Conservation (phyloP, 2,797 vertebrate species). For the Pangasius djambal region DNA sequence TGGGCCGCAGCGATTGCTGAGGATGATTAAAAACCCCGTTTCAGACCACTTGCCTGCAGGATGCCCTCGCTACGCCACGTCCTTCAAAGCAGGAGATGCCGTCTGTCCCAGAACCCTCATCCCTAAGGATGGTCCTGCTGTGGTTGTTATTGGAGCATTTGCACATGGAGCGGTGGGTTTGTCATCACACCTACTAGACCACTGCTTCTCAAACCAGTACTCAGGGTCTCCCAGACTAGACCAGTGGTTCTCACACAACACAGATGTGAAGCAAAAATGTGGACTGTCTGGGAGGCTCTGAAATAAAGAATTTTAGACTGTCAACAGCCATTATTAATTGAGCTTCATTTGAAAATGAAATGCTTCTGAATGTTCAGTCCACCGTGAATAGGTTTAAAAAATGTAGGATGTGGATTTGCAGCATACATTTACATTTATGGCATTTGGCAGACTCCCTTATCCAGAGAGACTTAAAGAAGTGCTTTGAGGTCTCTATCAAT, state of each 20-base stretch:
- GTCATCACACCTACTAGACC: neutral
- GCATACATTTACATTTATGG: neutral
- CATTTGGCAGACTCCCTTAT: too few species aligned
- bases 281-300: too few species aligned
- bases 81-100: constrained; percentile 80
- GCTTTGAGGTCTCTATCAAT: too few species aligned
- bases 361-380: neutral
- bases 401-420: neutral
- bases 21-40: constrained; percentile 96
- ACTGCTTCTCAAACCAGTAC: neutral
- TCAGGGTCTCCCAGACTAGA: neutral
- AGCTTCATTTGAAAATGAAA: neutral
- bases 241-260: too few species aligned
- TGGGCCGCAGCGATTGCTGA: constrained; percentile 88
- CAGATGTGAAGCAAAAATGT: neutral
- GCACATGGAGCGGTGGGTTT: constrained; percentile 90
- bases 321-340: neutral
- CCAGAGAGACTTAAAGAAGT: too few species aligned
- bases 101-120: constrained; percentile 80
- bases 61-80: constrained; percentile 86
- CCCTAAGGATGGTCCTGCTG: constrained; percentile 81
- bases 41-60: constrained; percentile 92
- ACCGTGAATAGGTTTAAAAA: neutral
- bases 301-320: neutral
- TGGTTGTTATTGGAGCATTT: constrained; percentile 92